These are phyloP conservation scores for Volucella zonaria DNA, from an alignment of 2,888 invertebrate species.

Conservation along the genomic window DNA sequence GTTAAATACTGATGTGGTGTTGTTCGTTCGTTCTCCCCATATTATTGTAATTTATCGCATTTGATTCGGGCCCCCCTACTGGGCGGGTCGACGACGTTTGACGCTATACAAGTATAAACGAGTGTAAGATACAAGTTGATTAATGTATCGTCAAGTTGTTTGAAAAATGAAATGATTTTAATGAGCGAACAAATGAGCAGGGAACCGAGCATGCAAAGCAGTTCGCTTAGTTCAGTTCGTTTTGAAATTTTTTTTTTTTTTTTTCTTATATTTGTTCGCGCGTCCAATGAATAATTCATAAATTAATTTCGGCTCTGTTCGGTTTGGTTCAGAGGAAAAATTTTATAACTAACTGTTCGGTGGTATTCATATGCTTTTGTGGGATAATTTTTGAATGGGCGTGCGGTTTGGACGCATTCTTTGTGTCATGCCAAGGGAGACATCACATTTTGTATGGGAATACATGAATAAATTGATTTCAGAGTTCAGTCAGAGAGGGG, in stretches of 20 bases:
- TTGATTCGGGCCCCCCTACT: constrained; percentile 35
- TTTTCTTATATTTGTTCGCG: neutral
- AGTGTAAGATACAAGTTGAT: constrained; percentile 67
- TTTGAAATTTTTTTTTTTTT: neutral
- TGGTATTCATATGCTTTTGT: constrained; percentile 28
- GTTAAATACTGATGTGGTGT: constrained; percentile 20
- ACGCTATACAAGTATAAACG: constrained; percentile 2
- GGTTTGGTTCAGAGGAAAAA: neutral
- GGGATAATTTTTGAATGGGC: constrained; percentile 47
- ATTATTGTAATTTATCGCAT: constrained; percentile 64
- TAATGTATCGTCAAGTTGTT: constrained; percentile 71
- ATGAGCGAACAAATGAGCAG: constrained; percentile 72
- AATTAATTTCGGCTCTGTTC: constrained; percentile 55
- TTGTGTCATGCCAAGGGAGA: neutral
- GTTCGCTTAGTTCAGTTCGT: constrained; percentile 14
- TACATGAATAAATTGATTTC: constrained; percentile 39
- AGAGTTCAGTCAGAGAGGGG: too few species aligned
- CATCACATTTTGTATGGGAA: neutral
- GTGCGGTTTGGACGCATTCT: constrained; percentile 32
- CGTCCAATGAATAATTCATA: constrained; percentile 67
- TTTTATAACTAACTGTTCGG: constrained; percentile 32
- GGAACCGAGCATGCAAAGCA: constrained; percentile 62
- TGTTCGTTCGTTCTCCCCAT: neutral
- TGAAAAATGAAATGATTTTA: constrained; percentile 71
- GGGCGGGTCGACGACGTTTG: constrained; percentile 8